Evolutionary conservation across 2,888 invertebrate genomes (phyloP).

Genomic region (Neoitamus cyanurus): DNA sequence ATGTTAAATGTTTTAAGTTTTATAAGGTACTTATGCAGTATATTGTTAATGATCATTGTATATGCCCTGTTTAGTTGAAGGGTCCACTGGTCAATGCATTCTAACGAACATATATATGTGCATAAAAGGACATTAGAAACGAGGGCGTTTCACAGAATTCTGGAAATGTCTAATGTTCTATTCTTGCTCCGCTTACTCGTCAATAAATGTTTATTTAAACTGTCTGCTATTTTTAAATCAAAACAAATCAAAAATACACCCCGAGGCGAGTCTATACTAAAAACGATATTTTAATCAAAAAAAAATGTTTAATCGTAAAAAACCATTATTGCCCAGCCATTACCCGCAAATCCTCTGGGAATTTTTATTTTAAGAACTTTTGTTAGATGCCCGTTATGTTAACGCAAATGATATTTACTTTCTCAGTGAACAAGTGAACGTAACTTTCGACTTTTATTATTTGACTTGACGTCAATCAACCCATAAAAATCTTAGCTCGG

Average conservation of each 20-base stretch:
- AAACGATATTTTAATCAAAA: background rate
- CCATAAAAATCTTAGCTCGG: background rate
- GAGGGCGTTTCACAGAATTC: background rate
- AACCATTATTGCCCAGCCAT: background rate
- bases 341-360: background rate
- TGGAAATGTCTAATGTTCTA: background rate
- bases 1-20: too few species aligned
- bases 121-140: background rate
- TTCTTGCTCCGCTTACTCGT: background rate
- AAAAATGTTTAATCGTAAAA: background rate
- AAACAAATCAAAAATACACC: background rate
- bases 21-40: too few species aligned
- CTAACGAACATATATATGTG: background rate
- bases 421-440: background rate
- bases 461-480: conserved; percentile 4
- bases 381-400: background rate
- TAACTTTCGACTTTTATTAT: background rate
- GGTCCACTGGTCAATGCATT: too few species aligned
- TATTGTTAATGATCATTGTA: too few species aligned
- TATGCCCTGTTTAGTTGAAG: too few species aligned
- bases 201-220: background rate
- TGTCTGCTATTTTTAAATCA: background rate
- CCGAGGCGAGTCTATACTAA: background rate
- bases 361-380: background rate
- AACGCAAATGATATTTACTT: background rate